phyloP scores from a whole-genome alignment of 2,113 vertebrate genomes.

The Oxygymnocypris stewartii region DNA sequence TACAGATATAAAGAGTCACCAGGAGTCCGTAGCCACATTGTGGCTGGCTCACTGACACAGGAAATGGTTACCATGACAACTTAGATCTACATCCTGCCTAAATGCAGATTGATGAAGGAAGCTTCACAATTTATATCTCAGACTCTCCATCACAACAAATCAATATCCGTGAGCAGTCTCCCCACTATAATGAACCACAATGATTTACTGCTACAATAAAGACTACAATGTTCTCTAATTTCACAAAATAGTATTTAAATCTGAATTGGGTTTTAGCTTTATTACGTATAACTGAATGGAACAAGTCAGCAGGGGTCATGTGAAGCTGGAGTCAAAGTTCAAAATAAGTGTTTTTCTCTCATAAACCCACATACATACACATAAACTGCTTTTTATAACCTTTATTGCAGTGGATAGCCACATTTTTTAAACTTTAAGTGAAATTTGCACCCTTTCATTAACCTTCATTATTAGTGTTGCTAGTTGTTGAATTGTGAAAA shows the following conservation, averaged over 20 bases:
- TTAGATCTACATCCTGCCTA: constrained; percentile 63
- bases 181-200: background rate
- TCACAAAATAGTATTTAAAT: background rate
- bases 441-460: background rate
- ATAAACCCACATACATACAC: constrained; percentile 41
- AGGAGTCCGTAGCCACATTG: constrained; percentile 35
- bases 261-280: background rate
- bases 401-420: background rate
- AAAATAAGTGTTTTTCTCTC: constrained; percentile 16
- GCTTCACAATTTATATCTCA: background rate
- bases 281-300: background rate
- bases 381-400: constrained; percentile 50
- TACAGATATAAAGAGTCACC: background rate
- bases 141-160: background rate
- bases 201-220: background rate
- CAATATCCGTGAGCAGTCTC: background rate
- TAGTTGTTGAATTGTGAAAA: background rate
- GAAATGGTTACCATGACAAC: constrained; percentile 68
- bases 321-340: background rate
- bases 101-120: constrained; percentile 30
- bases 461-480: background rate
- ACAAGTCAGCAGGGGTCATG: background rate
- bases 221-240: background rate
- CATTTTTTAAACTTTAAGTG: background rate
- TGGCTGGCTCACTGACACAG: constrained; percentile 46